Percentiles rank a stretch among this genome's conserved stretches.
Conservation (phyloP, 2,888 invertebrate genomes). For the Melikaiella ostensackeni region DNA sequence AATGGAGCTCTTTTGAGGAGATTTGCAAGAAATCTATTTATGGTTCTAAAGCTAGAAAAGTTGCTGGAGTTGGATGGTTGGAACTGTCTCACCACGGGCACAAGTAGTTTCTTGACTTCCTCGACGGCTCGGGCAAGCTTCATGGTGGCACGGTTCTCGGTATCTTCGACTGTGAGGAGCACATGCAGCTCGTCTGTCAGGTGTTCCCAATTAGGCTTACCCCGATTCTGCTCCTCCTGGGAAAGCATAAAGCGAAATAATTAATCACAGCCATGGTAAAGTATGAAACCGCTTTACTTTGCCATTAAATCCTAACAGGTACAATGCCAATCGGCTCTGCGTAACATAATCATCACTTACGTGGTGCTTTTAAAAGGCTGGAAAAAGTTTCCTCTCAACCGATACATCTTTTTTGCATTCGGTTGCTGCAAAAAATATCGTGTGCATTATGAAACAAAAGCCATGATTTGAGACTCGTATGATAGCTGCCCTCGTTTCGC, state of each 20-base stretch:
- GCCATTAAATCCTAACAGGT: slow-evolving; percentile 3
- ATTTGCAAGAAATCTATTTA: slow-evolving; percentile 5
- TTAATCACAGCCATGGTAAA: slow-evolving; percentile 41
- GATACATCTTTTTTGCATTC: background rate
- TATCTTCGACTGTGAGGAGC: slow-evolving; percentile 98
- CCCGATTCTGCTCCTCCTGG: slow-evolving; percentile 99
- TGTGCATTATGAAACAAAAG: too few relatives aligned
- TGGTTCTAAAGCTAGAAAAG: slow-evolving; percentile 39
- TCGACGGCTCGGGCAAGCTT: slow-evolving; percentile 97
- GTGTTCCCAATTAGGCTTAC: slow-evolving; percentile 99
- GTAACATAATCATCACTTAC: slow-evolving; percentile 24
- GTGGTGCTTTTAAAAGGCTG: background rate
- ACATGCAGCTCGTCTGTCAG: slow-evolving; percentile 99
- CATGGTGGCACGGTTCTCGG: slow-evolving; percentile 96
- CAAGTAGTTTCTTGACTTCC: slow-evolving; percentile 97
- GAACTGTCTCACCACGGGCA: slow-evolving; percentile 87
- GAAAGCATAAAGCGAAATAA: slow-evolving; percentile 42
- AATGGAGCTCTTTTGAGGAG: background rate
- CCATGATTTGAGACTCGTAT: too few relatives aligned
- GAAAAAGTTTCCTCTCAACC: background rate
- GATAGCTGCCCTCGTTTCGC: too few relatives aligned
- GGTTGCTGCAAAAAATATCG: too few relatives aligned
- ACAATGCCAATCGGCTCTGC: background rate
- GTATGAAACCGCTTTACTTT: background rate
- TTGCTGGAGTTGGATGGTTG: slow-evolving; percentile 64